A percentile compares a stretch with the other conserved stretches of the same genome.
Conservation (phyloP, 2,797 vertebrate genomes). For the Tachyglossus aculeatus region DNA sequence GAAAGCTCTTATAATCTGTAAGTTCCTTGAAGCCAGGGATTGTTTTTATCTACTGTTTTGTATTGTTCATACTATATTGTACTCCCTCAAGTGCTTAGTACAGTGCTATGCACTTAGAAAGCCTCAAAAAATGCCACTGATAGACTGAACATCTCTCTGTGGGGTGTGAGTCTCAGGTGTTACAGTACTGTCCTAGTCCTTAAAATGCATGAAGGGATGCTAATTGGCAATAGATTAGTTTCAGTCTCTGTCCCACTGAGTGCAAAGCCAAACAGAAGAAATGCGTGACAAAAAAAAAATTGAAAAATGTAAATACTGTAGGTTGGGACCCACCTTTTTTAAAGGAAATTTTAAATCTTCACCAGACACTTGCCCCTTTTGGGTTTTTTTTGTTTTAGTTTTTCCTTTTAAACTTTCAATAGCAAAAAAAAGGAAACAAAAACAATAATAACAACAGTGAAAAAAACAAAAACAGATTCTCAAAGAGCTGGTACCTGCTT, state of each 20-base stretch:
- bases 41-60: too few species aligned
- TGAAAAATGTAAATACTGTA: not conserved
- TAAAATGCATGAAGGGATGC: accelerated
- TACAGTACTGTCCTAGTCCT: not conserved
- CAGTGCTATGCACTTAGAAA: too few species aligned
- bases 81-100: too few species aligned
- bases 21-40: too few species aligned
- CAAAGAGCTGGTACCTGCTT: not conserved
- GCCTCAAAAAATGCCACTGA: too few species aligned
- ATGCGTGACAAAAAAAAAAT: not conserved
- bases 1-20: too few species aligned
- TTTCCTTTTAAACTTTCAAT: not conserved
- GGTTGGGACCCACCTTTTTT: not conserved
- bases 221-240: not conserved
- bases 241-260: not conserved
- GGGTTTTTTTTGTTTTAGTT: too few species aligned
- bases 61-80: too few species aligned
- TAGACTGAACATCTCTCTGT: not conserved
- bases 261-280: not conserved
- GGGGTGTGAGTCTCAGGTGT: not conserved
- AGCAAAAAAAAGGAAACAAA: not conserved
- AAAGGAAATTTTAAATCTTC: not conserved
- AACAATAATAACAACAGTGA: not conserved
- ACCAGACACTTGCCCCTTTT: not conserved
- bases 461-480: not conserved